Conservation (phyloP, 1,140 invertebrate genomes). For the Manduca sexta region DNA sequence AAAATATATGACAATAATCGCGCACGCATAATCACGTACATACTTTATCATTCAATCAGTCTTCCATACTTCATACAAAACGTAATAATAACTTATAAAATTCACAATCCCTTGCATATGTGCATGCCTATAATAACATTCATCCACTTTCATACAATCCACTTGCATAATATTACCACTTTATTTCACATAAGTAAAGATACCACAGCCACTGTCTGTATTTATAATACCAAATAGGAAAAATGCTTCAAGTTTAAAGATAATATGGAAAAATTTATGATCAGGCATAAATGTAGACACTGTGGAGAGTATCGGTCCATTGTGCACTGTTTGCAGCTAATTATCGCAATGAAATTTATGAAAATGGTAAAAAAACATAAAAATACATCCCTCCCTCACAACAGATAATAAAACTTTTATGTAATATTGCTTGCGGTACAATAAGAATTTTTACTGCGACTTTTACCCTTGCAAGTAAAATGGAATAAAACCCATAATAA, state of each 20-base stretch:
- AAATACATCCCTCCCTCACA: too few relatives aligned
- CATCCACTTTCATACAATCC: slow-evolving; percentile 51
- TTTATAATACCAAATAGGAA: slow-evolving; percentile 73
- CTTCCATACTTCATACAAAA: slow-evolving; percentile 62
- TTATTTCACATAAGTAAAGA: slow-evolving; percentile 66
- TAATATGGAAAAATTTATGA: slow-evolving; percentile 55
- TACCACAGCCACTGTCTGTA: slow-evolving; percentile 73
- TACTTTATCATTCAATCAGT: slow-evolving; percentile 37
- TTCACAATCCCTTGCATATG: slow-evolving; percentile 70
- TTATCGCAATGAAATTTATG: too few relatives aligned
- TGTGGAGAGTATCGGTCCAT: slow-evolving; percentile 40
- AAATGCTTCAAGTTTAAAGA: slow-evolving; percentile 62
- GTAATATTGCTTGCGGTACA: too few relatives aligned
- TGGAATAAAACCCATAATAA: too few relatives aligned
- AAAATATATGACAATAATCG: slow-evolving; percentile 52
- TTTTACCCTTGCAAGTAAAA: too few relatives aligned
- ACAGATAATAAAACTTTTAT: too few relatives aligned
- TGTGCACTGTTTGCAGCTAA: slow-evolving; percentile 39
- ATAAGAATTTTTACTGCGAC: too few relatives aligned
- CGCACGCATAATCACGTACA: slow-evolving; percentile 33
- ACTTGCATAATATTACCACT: slow-evolving; percentile 46
- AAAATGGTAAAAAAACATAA: too few relatives aligned
- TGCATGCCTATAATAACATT: slow-evolving; percentile 72
- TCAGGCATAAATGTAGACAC: slow-evolving; percentile 49
- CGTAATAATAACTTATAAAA: slow-evolving; percentile 68